phyloP scores from a whole-genome alignment of 2,888 invertebrate species.

The Synergus laeviventris region DNA sequence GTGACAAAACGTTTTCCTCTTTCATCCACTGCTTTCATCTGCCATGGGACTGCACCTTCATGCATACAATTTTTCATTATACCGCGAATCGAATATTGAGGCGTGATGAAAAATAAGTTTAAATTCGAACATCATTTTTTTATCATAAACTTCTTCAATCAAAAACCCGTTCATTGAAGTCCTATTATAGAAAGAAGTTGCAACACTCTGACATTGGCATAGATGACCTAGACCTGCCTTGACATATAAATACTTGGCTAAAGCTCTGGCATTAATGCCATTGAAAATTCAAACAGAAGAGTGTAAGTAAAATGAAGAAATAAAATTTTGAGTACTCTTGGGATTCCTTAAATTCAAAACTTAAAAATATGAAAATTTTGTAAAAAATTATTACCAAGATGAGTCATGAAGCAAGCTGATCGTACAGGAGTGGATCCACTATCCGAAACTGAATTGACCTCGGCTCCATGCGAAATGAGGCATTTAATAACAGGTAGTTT shows the following conservation, averaged over 20 bases:
- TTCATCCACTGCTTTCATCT: too few relatives aligned
- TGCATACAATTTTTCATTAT: too few relatives aligned
- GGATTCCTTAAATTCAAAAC: too few relatives aligned
- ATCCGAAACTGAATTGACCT: slow-evolving; percentile 92
- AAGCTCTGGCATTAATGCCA: slow-evolving; percentile 26
- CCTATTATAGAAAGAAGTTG: slow-evolving; percentile 7
- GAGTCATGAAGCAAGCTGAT: slow-evolving; percentile 95
- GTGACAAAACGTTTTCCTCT: too few relatives aligned
- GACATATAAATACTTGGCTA: slow-evolving; percentile 51
- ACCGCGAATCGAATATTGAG: too few relatives aligned
- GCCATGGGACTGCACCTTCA: too few relatives aligned
- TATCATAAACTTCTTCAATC: background rate
- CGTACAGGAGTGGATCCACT: slow-evolving; percentile 93
- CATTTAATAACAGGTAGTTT: slow-evolving; percentile 86
- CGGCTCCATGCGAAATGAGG: slow-evolving; percentile 87
- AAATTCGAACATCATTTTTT: background rate
- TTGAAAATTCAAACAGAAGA: slow-evolving; percentile 13
- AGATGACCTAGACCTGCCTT: slow-evolving; percentile 62
- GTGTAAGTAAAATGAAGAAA: too few relatives aligned
- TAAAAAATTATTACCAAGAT: slow-evolving; percentile 81
- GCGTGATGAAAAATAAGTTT: too few relatives aligned
- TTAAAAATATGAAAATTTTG: background rate
- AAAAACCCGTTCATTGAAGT: background rate
- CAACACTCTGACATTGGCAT: slow-evolving; percentile 52
- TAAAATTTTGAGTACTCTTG: too few relatives aligned